phyloP scores from a whole-genome alignment of 2,113 vertebrate genomes.

The Pipra filicauda region DNA sequence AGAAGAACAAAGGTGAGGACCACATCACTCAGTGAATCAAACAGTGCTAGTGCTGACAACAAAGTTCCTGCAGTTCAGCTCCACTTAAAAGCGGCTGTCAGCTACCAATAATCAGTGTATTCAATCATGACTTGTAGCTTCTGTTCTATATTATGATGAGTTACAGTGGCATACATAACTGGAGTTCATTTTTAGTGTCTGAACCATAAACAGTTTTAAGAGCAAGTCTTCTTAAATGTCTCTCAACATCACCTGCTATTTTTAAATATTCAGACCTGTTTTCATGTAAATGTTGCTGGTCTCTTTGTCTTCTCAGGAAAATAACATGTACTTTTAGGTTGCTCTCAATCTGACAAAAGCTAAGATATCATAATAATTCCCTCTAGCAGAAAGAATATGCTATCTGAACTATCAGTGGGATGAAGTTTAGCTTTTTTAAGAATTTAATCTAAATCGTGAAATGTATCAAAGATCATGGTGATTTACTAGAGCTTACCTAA shows the following conservation, averaged over 20 bases:
- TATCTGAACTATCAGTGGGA: neutral
- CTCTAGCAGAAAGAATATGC: neutral
- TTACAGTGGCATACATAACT: neutral
- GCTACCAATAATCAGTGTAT: neutral
- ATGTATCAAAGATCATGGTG: neutral
- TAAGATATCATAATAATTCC: neutral
- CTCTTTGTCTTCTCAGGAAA: constrained; percentile 1
- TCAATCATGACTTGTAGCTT: neutral
- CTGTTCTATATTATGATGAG: neutral
- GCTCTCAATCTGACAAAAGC: neutral
- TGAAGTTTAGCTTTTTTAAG: constrained; percentile 1
- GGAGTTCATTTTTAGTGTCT: neutral
- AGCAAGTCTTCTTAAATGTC: neutral
- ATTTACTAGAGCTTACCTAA: neutral
- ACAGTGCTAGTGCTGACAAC: neutral
- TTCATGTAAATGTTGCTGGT: neutral
- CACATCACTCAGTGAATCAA: neutral
- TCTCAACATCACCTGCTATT: neutral
- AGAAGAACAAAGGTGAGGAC: neutral
- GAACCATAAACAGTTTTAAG: neutral
- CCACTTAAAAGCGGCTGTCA: neutral
- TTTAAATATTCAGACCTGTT: neutral
- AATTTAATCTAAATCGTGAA: neutral
- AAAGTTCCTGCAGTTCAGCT: neutral
- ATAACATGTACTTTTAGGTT: neutral